These are phyloP conservation scores for Synergus japonicus DNA, from an alignment of 2,888 invertebrate genomes.

Conservation along the genomic window DNA sequence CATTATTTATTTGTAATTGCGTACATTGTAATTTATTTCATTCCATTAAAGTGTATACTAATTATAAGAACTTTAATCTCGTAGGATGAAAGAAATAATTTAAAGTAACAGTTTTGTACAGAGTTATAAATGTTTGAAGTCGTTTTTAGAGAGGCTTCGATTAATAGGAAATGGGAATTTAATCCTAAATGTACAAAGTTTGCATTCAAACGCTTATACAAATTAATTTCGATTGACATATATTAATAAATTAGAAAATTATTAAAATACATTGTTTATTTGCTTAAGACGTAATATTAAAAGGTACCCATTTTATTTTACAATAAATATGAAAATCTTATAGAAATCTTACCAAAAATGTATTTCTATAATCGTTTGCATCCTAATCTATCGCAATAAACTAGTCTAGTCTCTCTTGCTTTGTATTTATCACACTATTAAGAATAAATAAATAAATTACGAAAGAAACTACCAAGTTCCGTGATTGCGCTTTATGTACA, in stretches of 20 bases:
- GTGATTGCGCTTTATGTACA: conserved; percentile 32
- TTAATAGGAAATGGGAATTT: not conserved
- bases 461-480: conserved; percentile 2
- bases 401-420: conserved; percentile 19
- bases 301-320: not conserved
- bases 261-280: not conserved
- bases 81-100: too few species aligned
- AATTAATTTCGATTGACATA: not conserved
- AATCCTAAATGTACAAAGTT: not conserved
- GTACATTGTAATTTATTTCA: conserved; percentile 8
- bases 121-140: not conserved
- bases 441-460: conserved; percentile 14
- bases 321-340: conserved; percentile 22
- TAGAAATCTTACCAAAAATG: not conserved
- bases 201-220: not conserved
- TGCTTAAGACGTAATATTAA: not conserved
- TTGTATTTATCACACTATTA: not conserved
- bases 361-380: too few species aligned
- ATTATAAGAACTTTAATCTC: not conserved
- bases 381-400: not conserved
- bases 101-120: conserved; percentile 1
- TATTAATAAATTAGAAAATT: not conserved
- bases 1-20: not conserved
- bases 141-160: not conserved
- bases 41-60: not conserved